Evolutionary conservation across 1,140 invertebrate species (phyloP), one percentile per base, ranked within the genome.

Genomic region (Camponotus floridanus): DNA sequence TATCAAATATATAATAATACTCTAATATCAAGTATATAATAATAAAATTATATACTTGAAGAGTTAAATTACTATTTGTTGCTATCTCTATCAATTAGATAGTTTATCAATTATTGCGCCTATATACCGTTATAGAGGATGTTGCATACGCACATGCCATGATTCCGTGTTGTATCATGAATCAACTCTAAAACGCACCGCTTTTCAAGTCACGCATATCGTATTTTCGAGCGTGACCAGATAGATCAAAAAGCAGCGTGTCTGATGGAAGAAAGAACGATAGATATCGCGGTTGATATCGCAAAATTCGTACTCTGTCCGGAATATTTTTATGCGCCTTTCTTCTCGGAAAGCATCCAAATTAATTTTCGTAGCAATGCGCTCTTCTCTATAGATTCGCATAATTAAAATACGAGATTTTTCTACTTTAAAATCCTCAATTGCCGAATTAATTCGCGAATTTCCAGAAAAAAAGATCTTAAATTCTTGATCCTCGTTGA

Each of bases 191-290:
- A 83, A 83, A 83, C 87, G 65, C 71, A 83, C 80, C 59, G 88
- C 48, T 89, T 86, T 86, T 65, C 88, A 89, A 89, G 88, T 89
- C 88, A 89, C 88, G 88, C 65, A 59, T 89, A 83, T 78, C 85
- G 88, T 89, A 89, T 89, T 89, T 89, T 39, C 71, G 87, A 86
- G 87, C 88, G 88, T 89, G 88, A 89, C 86, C 87, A 83, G 88
- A 9, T 61, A 48, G 57, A 67, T 67, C 76, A 89, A 89, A 74
- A 78, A 76, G 79, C 42, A 86, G 39, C 48, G 36, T 31, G 39
- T 76, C 57, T 51, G 73, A 71, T 62, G 88, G 48, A 80, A 79
- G 61, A 45, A 79, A 11, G 11, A 36, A 51, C 15, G 48, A 51
- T 51, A 51, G 48, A 67, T 51, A 73, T 73, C 55, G 79, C 67